Conservation (phyloP, 2,113 vertebrate genomes). For the Cettia cetti region DNA sequence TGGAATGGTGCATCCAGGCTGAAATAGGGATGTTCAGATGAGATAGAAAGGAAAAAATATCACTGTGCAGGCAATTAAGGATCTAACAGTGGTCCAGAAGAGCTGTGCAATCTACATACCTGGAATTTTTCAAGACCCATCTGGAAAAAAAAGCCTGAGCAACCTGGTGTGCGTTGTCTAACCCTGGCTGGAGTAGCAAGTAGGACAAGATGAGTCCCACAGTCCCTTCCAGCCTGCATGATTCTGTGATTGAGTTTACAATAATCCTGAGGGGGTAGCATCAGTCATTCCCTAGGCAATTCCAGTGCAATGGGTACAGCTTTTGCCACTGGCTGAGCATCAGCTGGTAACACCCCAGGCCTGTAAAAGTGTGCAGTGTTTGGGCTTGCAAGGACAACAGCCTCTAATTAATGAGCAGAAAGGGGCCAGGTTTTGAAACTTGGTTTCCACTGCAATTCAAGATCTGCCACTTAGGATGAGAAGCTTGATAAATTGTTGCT, state of each 20-base stretch:
- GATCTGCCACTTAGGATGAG: background rate
- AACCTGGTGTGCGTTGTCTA: background rate
- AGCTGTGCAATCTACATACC: background rate
- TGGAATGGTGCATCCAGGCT: background rate
- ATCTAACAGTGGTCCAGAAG: background rate
- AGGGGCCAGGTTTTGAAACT: background rate
- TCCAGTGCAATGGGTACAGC: background rate
- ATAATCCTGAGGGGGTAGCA: background rate
- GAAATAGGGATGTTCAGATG: background rate
- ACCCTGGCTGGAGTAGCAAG: background rate
- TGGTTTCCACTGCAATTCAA: background rate
- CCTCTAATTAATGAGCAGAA: background rate
- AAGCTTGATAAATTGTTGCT: background rate
- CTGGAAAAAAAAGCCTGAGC: background rate
- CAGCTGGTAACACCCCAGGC: background rate
- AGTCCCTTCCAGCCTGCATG: background rate
- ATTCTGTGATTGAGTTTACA: background rate
- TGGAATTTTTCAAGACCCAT: background rate
- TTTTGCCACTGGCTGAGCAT: background rate
- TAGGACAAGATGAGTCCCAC: background rate
- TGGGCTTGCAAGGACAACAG: background rate
- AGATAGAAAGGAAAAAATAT: background rate
- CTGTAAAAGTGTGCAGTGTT: fast-evolving
- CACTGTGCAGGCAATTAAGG: background rate
- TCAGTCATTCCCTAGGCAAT: background rate